Base-by-base conservation (phyloP, 1,140 invertebrate genomes). In the Leucophenga varia region DNA sequence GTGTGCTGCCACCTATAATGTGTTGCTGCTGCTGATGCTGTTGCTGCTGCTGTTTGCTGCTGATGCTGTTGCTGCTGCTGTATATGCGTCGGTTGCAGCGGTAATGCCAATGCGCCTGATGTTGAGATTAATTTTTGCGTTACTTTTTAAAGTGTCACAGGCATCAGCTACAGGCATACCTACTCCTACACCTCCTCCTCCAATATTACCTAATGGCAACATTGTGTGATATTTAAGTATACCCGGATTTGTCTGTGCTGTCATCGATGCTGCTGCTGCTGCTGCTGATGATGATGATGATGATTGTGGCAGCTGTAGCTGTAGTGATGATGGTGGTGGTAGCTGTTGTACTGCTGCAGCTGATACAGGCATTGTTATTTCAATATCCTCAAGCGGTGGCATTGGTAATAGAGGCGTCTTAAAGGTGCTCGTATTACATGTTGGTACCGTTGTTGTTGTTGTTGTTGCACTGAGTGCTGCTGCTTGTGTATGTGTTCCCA, bases 331-430 rank as follows among this genome's bases (percentile, higher is more conserved):
- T 14, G 6, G 47, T 38, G 47, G 30, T 42, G 20, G 20, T 18
- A 16, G 43, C 9, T 30, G 35, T 19, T 47, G 45, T 47, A 5
- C 16, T 37, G 30, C 20, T 21, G 41, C 19, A 28, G 7, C 13
- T 28, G 32, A 38, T 32, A 10, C 14, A 31, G 30, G 49, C 25
- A 41, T 28, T 17, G 34, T 51, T 17, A 55, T 58, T 51, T 69
- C 64, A 52, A 69, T 69, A 25, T 69, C 64, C 52, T 69, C 64
- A 34, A 69, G 46, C 13, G 61, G 55, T 9, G 64, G 64, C 64
- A 69, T 69, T 32, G 64, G 64, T 38, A 69, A 47, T 13, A 69
- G 49, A 16, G 64, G 64, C 25, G 64, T 69, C 41, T 64, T 64
- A 50, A 69, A 59, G 13, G 67, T 54, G 14, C 55, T 64, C 14